phyloP scores from a whole-genome alignment of 2,888 invertebrate species.

The Druceiella hillmani region DNA sequence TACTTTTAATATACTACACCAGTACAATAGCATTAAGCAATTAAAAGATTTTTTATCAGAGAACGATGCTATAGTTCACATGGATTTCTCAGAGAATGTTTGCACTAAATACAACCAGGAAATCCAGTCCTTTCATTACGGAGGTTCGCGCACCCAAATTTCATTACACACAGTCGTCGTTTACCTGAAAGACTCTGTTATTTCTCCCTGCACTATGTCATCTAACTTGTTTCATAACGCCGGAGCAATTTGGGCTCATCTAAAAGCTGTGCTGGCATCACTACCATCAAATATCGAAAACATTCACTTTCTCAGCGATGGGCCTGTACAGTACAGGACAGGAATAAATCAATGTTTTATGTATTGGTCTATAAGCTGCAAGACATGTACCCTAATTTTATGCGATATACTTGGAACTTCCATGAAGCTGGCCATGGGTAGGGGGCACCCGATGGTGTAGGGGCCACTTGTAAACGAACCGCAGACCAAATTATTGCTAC shows the following conservation, averaged over 20 bases:
- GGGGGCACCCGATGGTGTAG: slow-evolving; percentile 30
- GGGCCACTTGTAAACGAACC: slow-evolving; percentile 29
- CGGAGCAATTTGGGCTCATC: slow-evolving; percentile 27
- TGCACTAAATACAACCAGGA: too few relatives aligned
- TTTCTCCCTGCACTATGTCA: slow-evolving; percentile 27
- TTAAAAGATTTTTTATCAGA: too few relatives aligned
- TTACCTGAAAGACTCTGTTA: slow-evolving; percentile 23
- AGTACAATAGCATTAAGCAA: too few relatives aligned
- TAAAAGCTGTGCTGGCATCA: slow-evolving; percentile 23
- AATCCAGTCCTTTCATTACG: too few relatives aligned
- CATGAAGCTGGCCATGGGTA: slow-evolving; percentile 29
- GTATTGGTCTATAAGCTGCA: slow-evolving; percentile 25
- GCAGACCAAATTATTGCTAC: slow-evolving; percentile 28
- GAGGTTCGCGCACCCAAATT: too few relatives aligned
- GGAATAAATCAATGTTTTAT: slow-evolving; percentile 30
- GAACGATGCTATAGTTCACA: too few relatives aligned
- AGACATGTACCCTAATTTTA: slow-evolving; percentile 23
- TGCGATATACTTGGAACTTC: slow-evolving; percentile 26
- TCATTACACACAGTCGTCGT: slow-evolving; percentile 32
- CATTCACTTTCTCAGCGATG: slow-evolving; percentile 30
- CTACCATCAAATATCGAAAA: slow-evolving; percentile 24
- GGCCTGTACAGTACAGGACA: slow-evolving; percentile 30
- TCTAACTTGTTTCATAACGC: slow-evolving; percentile 26
- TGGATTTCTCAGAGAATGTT: too few relatives aligned
- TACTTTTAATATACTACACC: too few relatives aligned